Conservation (phyloP, 2,888 invertebrate species). For the Nasonovia ribisnigri region DNA sequence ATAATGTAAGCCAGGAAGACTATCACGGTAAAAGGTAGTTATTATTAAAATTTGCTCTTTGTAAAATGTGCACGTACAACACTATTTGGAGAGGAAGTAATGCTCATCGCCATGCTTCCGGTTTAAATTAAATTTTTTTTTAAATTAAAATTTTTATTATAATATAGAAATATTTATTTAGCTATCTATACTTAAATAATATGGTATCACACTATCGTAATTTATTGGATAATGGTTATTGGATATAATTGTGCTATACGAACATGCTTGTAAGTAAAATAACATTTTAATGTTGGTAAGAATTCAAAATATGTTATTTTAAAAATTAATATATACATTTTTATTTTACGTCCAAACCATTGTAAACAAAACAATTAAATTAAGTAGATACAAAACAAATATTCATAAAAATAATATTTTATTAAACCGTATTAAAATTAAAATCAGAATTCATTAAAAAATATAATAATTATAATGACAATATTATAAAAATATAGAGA, state of each 20-base stretch:
- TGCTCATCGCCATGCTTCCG: not conserved
- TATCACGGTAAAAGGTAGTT: constrained; percentile 12
- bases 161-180: not conserved
- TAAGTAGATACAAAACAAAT: not conserved
- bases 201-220: not conserved
- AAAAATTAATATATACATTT: not conserved
- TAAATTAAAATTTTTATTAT: not conserved
- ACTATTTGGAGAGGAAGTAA: not conserved
- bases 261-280: too few species aligned
- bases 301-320: not conserved
- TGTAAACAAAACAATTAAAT: not conserved
- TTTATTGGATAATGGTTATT: not conserved
- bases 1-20: not conserved
- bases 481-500: not conserved
- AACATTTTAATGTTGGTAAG: not conserved
- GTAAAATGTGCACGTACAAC: not conserved
- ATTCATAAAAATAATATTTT: not conserved
- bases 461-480: not conserved
- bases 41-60: constrained; percentile 15
- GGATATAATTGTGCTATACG: not conserved
- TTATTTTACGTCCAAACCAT: not conserved
- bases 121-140: not conserved
- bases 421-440: not conserved
- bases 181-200: not conserved
- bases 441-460: not conserved